These are phyloP conservation scores for Mesembrinibis cayennensis DNA, from an alignment of 2,113 vertebrate species.

Conservation along the genomic window DNA sequence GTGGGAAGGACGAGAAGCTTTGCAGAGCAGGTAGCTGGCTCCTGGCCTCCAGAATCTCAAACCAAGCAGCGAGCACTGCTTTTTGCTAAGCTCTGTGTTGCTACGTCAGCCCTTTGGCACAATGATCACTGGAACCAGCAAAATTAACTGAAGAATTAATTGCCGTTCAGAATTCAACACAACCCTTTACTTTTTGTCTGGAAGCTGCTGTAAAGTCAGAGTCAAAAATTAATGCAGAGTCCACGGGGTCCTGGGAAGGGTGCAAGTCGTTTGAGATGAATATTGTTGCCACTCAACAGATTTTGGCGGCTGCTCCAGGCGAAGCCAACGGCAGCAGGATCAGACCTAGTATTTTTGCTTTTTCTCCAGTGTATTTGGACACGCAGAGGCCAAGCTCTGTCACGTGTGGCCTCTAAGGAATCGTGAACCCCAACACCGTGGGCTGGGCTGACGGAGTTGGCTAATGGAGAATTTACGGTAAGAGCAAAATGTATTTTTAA, in stretches of 20 bases:
- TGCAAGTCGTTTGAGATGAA: background rate
- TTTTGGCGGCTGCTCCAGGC: background rate
- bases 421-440: background rate
- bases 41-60: background rate
- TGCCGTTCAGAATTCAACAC: background rate
- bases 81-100: background rate
- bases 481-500: slow-evolving; percentile 68
- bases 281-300: background rate
- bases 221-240: background rate
- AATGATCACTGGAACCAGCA: background rate
- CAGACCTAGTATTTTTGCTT: background rate
- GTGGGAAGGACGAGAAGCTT: background rate
- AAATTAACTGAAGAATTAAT: background rate
- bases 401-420: background rate
- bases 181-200: background rate
- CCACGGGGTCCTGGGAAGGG: background rate
- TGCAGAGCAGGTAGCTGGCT: background rate
- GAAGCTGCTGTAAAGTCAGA: background rate
- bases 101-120: background rate
- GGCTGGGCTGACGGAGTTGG: slow-evolving; percentile 25
- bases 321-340: background rate
- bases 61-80: fast-evolving
- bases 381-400: fast-evolving
- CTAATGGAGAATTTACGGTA: slow-evolving; percentile 46
- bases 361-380: background rate